Evolutionary conservation across 2,888 invertebrate species (phyloP), one percentile per base, ranked within the genome.

Genomic region (Nycteola revayana): DNA sequence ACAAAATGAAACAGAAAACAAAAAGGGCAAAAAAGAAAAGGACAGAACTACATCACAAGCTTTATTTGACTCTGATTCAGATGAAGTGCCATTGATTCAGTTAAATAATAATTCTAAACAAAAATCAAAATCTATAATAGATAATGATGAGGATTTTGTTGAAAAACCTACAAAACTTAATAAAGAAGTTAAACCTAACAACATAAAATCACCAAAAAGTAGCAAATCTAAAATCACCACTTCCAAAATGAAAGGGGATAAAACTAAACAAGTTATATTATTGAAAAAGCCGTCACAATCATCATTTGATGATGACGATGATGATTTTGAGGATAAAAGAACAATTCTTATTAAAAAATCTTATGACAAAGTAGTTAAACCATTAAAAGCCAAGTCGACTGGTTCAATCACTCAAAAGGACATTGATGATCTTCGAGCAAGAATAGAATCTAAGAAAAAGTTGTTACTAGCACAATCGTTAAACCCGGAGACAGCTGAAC

Each of bases 351-450:
- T 86, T 8, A 65, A 66, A 29, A 87, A 81, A 50, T 55, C 68
- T 5, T 85, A 85, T 51, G 68, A 79, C 5, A 88, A 88, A 72
- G 58, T 77, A 3, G 28, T 32, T 0, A 77, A 78, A 42, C 83
- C 75, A 0, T 33, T 38, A 1, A 86, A 78, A 69, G 77, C 82
- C 0, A 87, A 79, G 42, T 86, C 88, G 0, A 88, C 87, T 1
- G 88, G 88, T 0, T 87, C 87, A 0, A 81, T 88, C 32, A 81
- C 86, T 1, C 76, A 77, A 33, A 77, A 60, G 47, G 89, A 90
- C 40, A 75, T 90, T 9, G 80, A 87, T 10, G 74, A 76, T 3
- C 37, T 90, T 1, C 83, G 71, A 56, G 66, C 66, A 1, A 69
- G 81, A 32, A 89, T 90, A 40, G 73, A 77, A 36, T 56, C 51